phyloP scores from a whole-genome alignment of 2,888 invertebrate genomes.

The Cheilosia urbana region DNA sequence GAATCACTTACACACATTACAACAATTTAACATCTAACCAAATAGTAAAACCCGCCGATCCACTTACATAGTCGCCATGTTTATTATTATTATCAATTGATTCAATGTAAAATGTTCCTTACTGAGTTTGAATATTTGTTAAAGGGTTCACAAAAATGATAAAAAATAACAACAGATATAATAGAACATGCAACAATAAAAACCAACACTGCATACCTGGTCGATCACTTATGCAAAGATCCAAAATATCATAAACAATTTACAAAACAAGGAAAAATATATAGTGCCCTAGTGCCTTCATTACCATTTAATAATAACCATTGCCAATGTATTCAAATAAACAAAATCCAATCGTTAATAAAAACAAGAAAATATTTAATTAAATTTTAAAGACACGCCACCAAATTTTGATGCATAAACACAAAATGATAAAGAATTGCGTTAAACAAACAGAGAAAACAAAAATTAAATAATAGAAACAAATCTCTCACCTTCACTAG shows the following conservation, averaged over 20 bases:
- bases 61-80: too few species aligned
- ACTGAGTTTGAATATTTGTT: neutral
- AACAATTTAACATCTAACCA: too few species aligned
- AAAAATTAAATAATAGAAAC: constrained; percentile 69
- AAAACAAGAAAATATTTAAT: constrained; percentile 1
- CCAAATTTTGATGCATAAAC: constrained; percentile 33
- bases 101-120: neutral
- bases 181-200: constrained; percentile 45
- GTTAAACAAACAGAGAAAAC: constrained; percentile 40
- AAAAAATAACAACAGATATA: neutral
- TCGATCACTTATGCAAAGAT: constrained; percentile 49
- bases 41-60: too few species aligned
- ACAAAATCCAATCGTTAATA: constrained; percentile 15
- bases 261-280: constrained; percentile 3
- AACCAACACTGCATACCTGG: constrained; percentile 67
- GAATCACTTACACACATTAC: too few species aligned
- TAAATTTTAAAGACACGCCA: constrained; percentile 31
- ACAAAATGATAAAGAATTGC: constrained; percentile 25
- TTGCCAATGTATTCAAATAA: neutral
- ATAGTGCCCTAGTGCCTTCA: neutral
- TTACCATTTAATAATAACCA: neutral
- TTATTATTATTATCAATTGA: neutral
- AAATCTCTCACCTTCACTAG: constrained; percentile 88
- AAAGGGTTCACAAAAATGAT: neutral
- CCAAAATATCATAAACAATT: neutral